Evolutionary conservation across 2,113 vertebrate species (phyloP).

Genomic region (Pseudopipra pipra): DNA sequence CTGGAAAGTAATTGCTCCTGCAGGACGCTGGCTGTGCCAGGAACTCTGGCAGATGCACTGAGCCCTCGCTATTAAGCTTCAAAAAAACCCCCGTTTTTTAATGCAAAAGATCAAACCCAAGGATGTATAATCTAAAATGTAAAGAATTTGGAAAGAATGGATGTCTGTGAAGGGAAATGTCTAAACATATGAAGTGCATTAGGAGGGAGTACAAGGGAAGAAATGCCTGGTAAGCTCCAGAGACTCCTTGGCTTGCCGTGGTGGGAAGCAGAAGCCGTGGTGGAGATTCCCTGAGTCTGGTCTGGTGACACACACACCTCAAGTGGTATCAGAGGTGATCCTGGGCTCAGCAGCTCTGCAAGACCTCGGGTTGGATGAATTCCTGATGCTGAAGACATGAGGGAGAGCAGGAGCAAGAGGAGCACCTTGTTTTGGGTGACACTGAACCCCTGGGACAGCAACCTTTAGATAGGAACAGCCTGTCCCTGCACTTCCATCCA

Average conservation of each 20-base stretch:
- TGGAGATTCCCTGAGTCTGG: not conserved
- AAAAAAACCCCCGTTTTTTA: not conserved
- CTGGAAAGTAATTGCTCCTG: conserved; percentile 54
- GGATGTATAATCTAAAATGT: not conserved
- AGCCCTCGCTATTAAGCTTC: not conserved
- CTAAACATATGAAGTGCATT: not conserved
- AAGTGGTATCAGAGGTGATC: not conserved
- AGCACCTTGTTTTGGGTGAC: not conserved
- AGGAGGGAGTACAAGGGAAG: not conserved
- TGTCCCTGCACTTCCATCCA: not conserved
- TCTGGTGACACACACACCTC: not conserved
- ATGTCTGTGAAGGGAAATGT: not conserved
- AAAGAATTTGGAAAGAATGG: not conserved
- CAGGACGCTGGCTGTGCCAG: conserved; percentile 29
- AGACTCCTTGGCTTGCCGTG: not conserved
- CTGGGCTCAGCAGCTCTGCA: not conserved
- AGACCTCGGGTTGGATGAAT: not conserved
- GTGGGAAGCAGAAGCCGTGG: not conserved
- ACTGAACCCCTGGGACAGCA: fast-evolving
- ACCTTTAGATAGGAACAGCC: not conserved
- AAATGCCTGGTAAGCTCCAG: not conserved
- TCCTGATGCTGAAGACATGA: fast-evolving
- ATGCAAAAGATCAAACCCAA: not conserved
- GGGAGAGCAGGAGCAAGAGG: not conserved
- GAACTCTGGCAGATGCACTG: conserved; percentile 33